Base-by-base conservation (phyloP, 1,140 invertebrate genomes). In the Coelopa frigida region DNA sequence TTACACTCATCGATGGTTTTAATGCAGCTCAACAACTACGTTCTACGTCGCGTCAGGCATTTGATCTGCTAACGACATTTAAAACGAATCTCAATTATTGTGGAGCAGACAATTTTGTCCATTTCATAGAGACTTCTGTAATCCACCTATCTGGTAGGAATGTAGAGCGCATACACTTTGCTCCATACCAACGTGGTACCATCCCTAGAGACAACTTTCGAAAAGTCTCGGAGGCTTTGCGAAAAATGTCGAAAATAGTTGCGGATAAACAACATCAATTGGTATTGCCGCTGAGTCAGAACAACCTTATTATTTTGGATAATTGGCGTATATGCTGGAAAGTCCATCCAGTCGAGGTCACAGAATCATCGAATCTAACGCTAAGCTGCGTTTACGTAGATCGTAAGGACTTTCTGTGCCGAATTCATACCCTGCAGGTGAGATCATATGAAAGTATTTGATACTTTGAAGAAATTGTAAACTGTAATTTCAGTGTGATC, bases 1-100 rank as follows among this genome's bases (percentile, higher is more conserved):
- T 43, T 32, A 18, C 4, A 32, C 15, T 43, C n/a, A 31, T 43
- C n/a, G 41, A 43, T 32, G 41, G 41, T 32, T 43, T 43, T 43
- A 23, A 43, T 6, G 41, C 27, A 12, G 26, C 26, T n/a, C n/a
- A 31, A 32, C 41, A 43, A 43, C 23, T 43, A 29, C 26, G 12
- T n/a, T n/a, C n/a, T n/a, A n/a, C n/a, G n/a, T n/a, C n/a, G n/a
- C 20, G 33, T 21, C 8, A 12, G 12, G 22, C 41, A n/a, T 29
- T n/a, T 18, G 41, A 43, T 31, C 33, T 43, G n/a, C 14, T 43
- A 43, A 14, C 27, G 20, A 6, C 17, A 21, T 15, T 21, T 8
- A 6, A n/a, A n/a, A n/a, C n/a, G n/a, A n/a, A n/a, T n/a, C n/a
- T n/a, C n/a, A n/a, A n/a, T n/a, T n/a, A n/a, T n/a, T n/a, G n/a